These are phyloP conservation scores for Amphiura filiformis DNA, from an alignment of 35 echinoderm and acorn worm genomes.

Conservation along the genomic window DNA sequence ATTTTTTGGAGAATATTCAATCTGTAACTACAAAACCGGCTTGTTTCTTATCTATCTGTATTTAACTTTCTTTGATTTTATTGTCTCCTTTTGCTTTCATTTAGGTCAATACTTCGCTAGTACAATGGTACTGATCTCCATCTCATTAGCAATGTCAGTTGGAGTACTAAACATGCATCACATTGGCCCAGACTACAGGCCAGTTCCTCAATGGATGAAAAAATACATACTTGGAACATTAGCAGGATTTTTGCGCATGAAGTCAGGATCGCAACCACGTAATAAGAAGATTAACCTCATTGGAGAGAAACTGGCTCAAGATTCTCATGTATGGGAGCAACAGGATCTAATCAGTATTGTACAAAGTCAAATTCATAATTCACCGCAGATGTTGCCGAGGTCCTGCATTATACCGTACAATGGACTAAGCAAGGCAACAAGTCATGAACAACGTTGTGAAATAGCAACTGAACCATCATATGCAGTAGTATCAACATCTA, in stretches of 20 bases:
- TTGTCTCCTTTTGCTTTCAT: slow-evolving; percentile 17
- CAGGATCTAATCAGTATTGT: slow-evolving; percentile 65
- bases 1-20: background rate
- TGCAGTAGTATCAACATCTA: background rate
- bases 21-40: background rate
- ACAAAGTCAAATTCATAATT: slow-evolving; percentile 44
- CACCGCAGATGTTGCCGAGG: slow-evolving; percentile 8
- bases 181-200: slow-evolving; percentile 59
- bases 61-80: background rate
- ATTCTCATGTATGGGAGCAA: slow-evolving; percentile 64
- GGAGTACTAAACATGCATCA: slow-evolving; percentile 85
- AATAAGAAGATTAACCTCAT: background rate
- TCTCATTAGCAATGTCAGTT: slow-evolving; percentile 87
- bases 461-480: background rate
- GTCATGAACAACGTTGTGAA: background rate
- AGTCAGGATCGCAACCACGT: background rate
- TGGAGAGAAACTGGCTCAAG: slow-evolving; percentile 25
- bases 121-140: slow-evolving; percentile 90
- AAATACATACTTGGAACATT: slow-evolving; percentile 63
- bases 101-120: slow-evolving; percentile 92
- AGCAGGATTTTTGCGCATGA: slow-evolving; percentile 35
- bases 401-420: slow-evolving; percentile 13
- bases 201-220: slow-evolving; percentile 85
- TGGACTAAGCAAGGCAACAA: slow-evolving; percentile 13
- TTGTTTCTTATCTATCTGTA: background rate